These are phyloP conservation scores for Lagopus leucura DNA, from an alignment of 2,113 vertebrate genomes.

Conservation along the genomic window DNA sequence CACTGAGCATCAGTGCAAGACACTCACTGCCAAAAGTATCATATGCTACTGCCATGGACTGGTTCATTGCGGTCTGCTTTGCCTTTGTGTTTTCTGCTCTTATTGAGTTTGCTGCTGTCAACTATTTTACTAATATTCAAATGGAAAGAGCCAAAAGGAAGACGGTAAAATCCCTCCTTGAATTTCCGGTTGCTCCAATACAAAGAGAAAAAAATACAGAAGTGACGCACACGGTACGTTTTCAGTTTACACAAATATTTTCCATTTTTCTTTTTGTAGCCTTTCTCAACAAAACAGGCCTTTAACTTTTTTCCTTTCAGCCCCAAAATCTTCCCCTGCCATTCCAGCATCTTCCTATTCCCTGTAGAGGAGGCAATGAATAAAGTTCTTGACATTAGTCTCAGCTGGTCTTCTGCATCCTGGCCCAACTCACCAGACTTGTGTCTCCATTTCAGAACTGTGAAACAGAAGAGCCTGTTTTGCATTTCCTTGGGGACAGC, in stretches of 20 bases:
- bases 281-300: not conserved
- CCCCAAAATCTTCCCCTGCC: not conserved
- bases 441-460: not conserved
- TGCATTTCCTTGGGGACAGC: not conserved
- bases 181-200: constrained; percentile 78
- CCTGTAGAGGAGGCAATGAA: not conserved
- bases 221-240: constrained; percentile 83
- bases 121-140: constrained; percentile 96
- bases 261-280: not conserved
- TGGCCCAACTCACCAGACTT: not conserved
- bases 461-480: not conserved
- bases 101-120: constrained; percentile 98
- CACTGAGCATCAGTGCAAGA: constrained; percentile 96
- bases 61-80: constrained; percentile 99
- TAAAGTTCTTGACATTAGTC: not conserved
- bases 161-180: constrained; percentile 82
- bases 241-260: not conserved
- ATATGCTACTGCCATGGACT: constrained; percentile 99
- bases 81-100: constrained; percentile 99
- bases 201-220: constrained; percentile 82
- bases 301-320: not conserved
- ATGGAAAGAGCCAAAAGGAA: constrained; percentile 91
- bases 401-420: not conserved
- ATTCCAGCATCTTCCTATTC: not conserved
- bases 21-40: constrained; percentile 98